Evolutionary conservation across 1,140 invertebrate species (phyloP).

Genomic region (Anastatus disparis): DNA sequence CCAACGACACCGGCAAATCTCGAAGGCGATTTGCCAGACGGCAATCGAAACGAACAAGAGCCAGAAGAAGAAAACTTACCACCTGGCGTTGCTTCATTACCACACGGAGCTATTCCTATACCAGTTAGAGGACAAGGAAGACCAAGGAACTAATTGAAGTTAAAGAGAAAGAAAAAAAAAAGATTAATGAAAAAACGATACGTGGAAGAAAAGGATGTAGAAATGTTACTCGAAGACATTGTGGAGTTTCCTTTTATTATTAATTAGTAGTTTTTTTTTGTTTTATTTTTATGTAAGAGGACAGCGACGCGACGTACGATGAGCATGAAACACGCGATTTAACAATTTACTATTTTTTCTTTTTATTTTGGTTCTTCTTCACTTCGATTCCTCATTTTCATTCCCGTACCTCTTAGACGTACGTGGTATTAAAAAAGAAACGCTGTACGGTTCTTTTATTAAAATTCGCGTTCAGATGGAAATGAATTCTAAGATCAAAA

Average conservation of each 20-base stretch:
- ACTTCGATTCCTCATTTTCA: not conserved
- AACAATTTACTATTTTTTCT: not conserved
- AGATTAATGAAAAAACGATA: too few relatives aligned
- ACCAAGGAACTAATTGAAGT: conserved; percentile 30
- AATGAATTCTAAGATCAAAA: too few relatives aligned
- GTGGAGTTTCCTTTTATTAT: too few relatives aligned
- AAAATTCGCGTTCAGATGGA: too few relatives aligned
- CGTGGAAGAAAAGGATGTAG: too few relatives aligned
- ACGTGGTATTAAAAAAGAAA: too few relatives aligned
- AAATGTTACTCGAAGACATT: too few relatives aligned
- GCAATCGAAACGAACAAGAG: conserved; percentile 62
- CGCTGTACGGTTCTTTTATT: too few relatives aligned
- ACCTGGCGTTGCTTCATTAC: conserved; percentile 58
- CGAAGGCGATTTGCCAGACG: conserved; percentile 55
- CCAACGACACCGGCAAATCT: conserved; percentile 76
- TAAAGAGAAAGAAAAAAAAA: too few relatives aligned
- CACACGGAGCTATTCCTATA: conserved; percentile 60
- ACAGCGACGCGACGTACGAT: not conserved
- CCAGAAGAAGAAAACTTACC: conserved; percentile 64
- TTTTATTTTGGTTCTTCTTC: not conserved
- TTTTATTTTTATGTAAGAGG: too few relatives aligned
- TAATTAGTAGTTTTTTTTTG: too few relatives aligned
- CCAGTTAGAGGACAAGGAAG: conserved; percentile 45
- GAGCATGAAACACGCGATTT: not conserved
- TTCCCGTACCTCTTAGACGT: not conserved